Evolutionary conservation across 2,797 vertebrate genomes (phyloP).

Genomic region (Hippopotamyrus pictus): DNA sequence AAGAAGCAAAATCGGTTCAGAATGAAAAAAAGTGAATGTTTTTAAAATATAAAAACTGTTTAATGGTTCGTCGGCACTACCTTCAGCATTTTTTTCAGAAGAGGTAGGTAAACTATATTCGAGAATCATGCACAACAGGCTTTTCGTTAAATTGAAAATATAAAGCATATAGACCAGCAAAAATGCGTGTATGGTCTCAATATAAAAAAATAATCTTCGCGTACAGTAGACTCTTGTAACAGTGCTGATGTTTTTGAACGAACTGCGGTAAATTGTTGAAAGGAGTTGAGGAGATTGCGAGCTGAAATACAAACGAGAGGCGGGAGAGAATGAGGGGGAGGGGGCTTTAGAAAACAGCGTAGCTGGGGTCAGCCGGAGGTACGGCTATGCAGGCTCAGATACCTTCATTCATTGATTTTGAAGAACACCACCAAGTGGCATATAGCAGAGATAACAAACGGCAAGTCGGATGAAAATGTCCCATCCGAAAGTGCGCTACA

Average conservation of each 20-base stretch:
- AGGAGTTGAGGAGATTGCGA: constrained; percentile 42
- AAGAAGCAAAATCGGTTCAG: not conserved
- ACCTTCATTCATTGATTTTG: constrained; percentile 69
- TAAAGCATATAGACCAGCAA: not conserved
- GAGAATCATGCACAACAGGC: not conserved
- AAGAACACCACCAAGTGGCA: constrained; percentile 89
- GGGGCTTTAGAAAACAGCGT: constrained; percentile 28
- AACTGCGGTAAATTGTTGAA: constrained; percentile 47
- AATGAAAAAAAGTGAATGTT: not conserved
- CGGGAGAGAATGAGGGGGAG: constrained; percentile 22
- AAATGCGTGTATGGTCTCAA: not conserved
- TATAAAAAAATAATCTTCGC: not conserved
- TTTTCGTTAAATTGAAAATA: not conserved
- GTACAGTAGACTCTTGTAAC: constrained; percentile 29
- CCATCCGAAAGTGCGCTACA: constrained; percentile 22
- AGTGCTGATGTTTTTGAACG: constrained; percentile 37
- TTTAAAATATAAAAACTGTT: not conserved
- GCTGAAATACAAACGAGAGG: constrained; percentile 37
- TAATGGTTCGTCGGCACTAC: not conserved
- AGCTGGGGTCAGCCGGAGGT: constrained; percentile 63
- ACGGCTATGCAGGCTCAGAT: constrained; percentile 60
- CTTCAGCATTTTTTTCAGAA: not conserved
- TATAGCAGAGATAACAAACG: constrained; percentile 79
- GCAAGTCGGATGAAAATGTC: constrained; percentile 51
- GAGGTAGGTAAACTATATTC: not conserved